Evolutionary conservation across 1,140 invertebrate genomes (phyloP), one percentile per base, ranked within the genome.

Genomic region (Lanistes nyassanus): DNA sequence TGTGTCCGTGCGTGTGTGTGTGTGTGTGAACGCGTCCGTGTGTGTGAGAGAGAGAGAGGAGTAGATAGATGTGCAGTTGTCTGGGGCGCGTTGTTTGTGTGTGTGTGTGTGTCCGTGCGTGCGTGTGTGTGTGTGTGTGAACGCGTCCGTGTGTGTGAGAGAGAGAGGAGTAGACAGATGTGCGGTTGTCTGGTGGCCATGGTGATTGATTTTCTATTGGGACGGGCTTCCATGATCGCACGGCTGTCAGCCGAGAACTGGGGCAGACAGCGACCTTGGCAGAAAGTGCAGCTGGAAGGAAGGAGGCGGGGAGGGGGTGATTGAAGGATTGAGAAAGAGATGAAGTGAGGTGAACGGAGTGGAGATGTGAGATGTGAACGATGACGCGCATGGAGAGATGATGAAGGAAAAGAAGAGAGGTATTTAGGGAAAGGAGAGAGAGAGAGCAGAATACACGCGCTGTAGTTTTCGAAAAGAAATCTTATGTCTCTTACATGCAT

Each of bases 71-170:
- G 53, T 21, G 51, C 23, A 53, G 51, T 53, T 23, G 51, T 53
- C 51, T n/a, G n/a, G n/a, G n/a, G n/a, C n/a, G n/a, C n/a, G n/a
- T n/a, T n/a, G n/a, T n/a, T n/a, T n/a, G n/a, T n/a, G n/a, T n/a
- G n/a, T n/a, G 31, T 62, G 58, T 62, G 58, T 26, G 58, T 62
- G 58, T 62, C 23, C 31, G 62, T 65, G 29, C 31, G 58, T 62
- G 58, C 31, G 58, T 62, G 58, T 62, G 58, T 62, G 58, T 62
- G 58, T n/a, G 9, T 62, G 58, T 62, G 58, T 62, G 58, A 26
- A 31, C 31, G 58, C 31, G 58, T 62, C 23, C 31, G 58, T 62
- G 58, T 62, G 58, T n/a, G 9, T 62, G 58, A 16, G 58, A 26
- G 58, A 26, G 58, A 26, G 58, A 11, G 58, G n/a, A 31, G 9